A percentile compares a stretch with the other conserved stretches of the same genome.
phyloP scores from a whole-genome alignment of 2,888 invertebrate species.

The Drosophila fungiperda region DNA sequence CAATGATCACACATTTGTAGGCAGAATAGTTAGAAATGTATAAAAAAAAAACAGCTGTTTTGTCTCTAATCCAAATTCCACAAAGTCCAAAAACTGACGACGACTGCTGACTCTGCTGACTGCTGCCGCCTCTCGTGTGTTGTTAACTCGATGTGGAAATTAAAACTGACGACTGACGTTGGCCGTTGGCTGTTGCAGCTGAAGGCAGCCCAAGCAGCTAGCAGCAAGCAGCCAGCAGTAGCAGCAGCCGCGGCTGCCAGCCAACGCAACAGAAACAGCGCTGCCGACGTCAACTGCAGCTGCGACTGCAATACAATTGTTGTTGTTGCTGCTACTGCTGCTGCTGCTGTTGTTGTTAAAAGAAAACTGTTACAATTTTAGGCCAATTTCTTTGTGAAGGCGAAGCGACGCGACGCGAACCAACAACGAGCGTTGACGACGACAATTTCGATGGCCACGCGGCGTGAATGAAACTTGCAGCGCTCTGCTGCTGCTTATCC shows the following conservation, averaged over 20 bases:
- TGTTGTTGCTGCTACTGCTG: slow-evolving; percentile 7
- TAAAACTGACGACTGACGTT: slow-evolving; percentile 83
- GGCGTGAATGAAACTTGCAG: slow-evolving; percentile 75
- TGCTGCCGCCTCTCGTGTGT: slow-evolving; percentile 57
- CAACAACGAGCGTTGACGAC: slow-evolving; percentile 27
- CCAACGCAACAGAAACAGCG: slow-evolving; percentile 11
- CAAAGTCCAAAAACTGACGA: slow-evolving; percentile 46
- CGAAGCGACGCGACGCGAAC: slow-evolving; percentile 40
- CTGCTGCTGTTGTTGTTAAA: slow-evolving; percentile 52
- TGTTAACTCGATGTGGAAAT: slow-evolving; percentile 85
- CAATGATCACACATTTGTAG: slow-evolving; percentile 33
- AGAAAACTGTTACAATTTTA: slow-evolving; percentile 79
- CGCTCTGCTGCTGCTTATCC: slow-evolving; percentile 51
- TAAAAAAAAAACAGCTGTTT: slow-evolving; percentile 36
- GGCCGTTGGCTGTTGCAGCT: slow-evolving; percentile 62
- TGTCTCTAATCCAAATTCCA: slow-evolving; percentile 49
- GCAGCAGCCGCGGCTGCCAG: slow-evolving; percentile 19
- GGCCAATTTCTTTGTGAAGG: slow-evolving; percentile 74
- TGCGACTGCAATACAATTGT: slow-evolving; percentile 43
- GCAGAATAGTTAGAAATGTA: background rate
- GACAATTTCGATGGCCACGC: slow-evolving; percentile 76
- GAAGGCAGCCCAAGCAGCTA: slow-evolving; percentile 55
- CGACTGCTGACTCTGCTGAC: slow-evolving; percentile 17
- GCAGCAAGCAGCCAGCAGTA: slow-evolving; percentile 36
- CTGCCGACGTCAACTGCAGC: slow-evolving; percentile 45